Base-by-base conservation (phyloP, 2,113 vertebrate genomes). In the Zapornia atra region DNA sequence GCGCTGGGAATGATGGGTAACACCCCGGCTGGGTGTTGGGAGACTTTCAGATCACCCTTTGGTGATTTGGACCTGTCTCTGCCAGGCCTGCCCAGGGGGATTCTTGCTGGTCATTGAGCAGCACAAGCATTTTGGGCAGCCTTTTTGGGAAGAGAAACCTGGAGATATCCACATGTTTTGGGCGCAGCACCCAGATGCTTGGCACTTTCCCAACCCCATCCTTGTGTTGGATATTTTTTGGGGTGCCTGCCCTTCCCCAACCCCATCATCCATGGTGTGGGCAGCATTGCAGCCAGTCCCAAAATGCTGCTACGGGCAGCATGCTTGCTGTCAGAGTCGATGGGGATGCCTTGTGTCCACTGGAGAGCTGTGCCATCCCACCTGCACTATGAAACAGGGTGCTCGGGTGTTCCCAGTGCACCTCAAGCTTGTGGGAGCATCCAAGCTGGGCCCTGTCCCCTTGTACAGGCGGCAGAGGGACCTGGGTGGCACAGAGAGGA, bases 201-300 rank as follows among this genome's bases (percentile, higher is more conserved):
- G 59, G 63, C 8, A 3, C 14, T 25, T 85, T 60, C 64, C 29
- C 1, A 2, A 0, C 28, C 20, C 18, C 20, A 16, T 61, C 44
- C 34, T 53, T 15, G 3, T 8, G 10, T 31, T 79, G 90, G 44
- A 46, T 34, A 13, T 4, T 46, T 65, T 78, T 76, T 46, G 61
- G 61, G 26, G 73, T 63, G 42, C 57, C 22, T 82, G 61, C 19
- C 36, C n/a, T 71, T 73, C 24, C 33, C 51, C 19, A 22, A 3
- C 13, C 33, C 57, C 53, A 3, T 71, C 56, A 29, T 33, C n/a
- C 31, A 14, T 13, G 29, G 21, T 60, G 38, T 19, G 1, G 11
- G 5, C 9, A 2, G 20, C 2, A 6, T 10, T 21, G 3, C 0
- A 0, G 71, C 20, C 1, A 0, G 2, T 68, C 42, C 57, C 7